Conservation (phyloP, 2,797 vertebrate genomes). For the Acanthurus lineatus region DNA sequence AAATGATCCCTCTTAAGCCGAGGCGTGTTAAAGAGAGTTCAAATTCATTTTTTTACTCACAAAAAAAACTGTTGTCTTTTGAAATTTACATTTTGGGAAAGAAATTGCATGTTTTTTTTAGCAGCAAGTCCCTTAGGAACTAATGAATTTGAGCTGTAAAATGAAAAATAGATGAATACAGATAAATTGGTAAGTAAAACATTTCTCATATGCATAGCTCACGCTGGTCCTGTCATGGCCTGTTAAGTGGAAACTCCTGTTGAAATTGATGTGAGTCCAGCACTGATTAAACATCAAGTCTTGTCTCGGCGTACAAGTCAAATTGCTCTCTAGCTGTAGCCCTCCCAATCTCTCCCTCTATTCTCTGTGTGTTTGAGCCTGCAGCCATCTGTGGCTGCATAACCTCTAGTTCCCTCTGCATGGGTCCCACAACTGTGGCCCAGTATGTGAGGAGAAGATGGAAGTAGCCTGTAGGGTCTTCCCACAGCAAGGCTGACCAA, state of each 20-base stretch:
- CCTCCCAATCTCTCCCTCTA: constrained; percentile 18
- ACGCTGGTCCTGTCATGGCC: constrained; percentile 33
- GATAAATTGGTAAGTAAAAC: constrained; percentile 49
- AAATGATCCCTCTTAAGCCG: constrained; percentile 42
- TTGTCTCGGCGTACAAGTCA: constrained; percentile 37
- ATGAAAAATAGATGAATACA: constrained; percentile 59
- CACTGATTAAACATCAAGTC: constrained; percentile 50
- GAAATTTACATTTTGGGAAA: constrained; percentile 9
- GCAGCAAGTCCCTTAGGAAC: background rate
- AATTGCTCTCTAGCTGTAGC: constrained; percentile 53
- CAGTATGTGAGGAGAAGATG: constrained; percentile 47
- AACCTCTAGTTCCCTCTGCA: constrained; percentile 56
- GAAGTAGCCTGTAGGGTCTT: constrained; percentile 61
- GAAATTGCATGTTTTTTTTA: background rate
- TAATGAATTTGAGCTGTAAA: constrained; percentile 48
- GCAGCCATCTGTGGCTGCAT: constrained; percentile 52
- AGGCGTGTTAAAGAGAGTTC: constrained; percentile 27
- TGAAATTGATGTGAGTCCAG: constrained; percentile 32
- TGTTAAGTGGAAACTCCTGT: constrained; percentile 34
- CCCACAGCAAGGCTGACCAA: constrained; percentile 62
- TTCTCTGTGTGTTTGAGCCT: constrained; percentile 40
- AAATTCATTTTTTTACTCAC: constrained; percentile 12
- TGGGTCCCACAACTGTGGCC: constrained; percentile 43
- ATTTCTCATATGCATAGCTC: constrained; percentile 28
- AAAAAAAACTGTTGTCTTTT: constrained; percentile 22